These are phyloP conservation scores for Quadriops clusia DNA, from an alignment of 2,888 invertebrate species.

Conservation along the genomic window DNA sequence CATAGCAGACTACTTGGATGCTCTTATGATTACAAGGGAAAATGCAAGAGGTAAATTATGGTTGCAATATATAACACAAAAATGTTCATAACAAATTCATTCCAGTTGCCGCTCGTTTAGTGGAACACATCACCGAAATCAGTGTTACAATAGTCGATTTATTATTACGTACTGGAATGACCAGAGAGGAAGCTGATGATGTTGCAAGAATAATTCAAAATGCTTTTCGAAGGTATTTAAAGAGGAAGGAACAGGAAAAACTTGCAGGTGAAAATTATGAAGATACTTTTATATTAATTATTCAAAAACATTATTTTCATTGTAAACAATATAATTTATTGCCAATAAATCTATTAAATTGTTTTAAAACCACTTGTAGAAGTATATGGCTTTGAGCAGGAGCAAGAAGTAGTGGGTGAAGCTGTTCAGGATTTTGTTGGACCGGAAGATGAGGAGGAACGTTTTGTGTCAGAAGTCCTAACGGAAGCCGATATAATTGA, in stretches of 20 bases:
- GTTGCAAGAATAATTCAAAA: slow-evolving; percentile 28
- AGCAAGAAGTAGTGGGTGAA: too few species aligned
- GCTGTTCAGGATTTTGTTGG: too few species aligned
- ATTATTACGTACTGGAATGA: slow-evolving; percentile 26
- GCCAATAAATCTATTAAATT: too few species aligned
- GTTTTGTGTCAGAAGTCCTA: too few species aligned
- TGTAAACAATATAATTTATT: too few species aligned
- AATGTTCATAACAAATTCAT: slow-evolving; percentile 6
- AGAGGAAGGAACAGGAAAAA: slow-evolving; percentile 12
- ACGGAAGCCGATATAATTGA: too few species aligned
- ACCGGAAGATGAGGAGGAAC: too few species aligned
- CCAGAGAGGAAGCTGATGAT: slow-evolving; percentile 26
- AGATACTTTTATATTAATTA: too few species aligned
- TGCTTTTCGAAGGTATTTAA: slow-evolving; percentile 22
- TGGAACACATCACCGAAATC: slow-evolving; percentile 30
- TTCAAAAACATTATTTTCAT: too few species aligned
- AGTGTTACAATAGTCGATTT: slow-evolving; percentile 28
- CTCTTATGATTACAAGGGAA: slow-evolving; percentile 52
- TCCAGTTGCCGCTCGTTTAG: slow-evolving; percentile 30
- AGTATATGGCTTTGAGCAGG: too few species aligned
- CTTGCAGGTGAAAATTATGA: slow-evolving; percentile 2
- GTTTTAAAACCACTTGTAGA: too few species aligned
- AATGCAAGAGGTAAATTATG: slow-evolving; percentile 33
- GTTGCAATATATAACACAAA: neutral
- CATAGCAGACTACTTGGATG: slow-evolving; percentile 56